Base-by-base conservation (phyloP, 2,888 invertebrate genomes). In the Hedychridium roseum region DNA sequence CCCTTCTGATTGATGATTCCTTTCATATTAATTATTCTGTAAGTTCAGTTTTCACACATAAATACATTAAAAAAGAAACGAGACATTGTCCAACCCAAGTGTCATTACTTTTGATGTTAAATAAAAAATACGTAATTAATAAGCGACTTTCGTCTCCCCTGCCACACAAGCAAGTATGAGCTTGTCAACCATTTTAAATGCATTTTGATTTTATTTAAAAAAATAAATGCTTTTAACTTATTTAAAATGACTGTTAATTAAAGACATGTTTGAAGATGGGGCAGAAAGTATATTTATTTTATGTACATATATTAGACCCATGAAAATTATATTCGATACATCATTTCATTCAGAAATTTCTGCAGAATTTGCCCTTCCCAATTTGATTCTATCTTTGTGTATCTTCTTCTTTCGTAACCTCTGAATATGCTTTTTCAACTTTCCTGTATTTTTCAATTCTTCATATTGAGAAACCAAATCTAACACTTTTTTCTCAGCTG, bases 391-490 rank as follows among this genome's bases (percentile, higher is more conserved):
- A 20, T 73, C 73, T 43, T 67, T 79, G 9, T 43, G 59, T 2
- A 84, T 82, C 49, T 88, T 83, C 76, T 92, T 93, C 73, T 92
- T 93, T 14, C 90, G 85, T 45, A 91, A 83, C 55, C 91, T 88
- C 66, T 89, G 88, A 57, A 95, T 84, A 71, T 94, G 93, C 59
- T 92, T 88, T 57, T 89, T 87, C 1, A 95, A 77, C 66, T 88
- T 88, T 6, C 92, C 92, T 0, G 84, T 81, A 39, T 87, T 85
- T 77, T 94, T 93, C 35, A 95, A 74, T 37, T 89, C 87, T 56
- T 91, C 90, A 71, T 89, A 95, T 73, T 93, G 89, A 23, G 87
- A 85, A 1, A 94, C 88, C 32, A 94, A 79, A 20, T 88, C 85
- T 54, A 89, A 83, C 1, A 92, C 84, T 47, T 88, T 87, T 64